phyloP scores from a whole-genome alignment of 2,797 vertebrate genomes.

The Phylloscopus collybita region DNA sequence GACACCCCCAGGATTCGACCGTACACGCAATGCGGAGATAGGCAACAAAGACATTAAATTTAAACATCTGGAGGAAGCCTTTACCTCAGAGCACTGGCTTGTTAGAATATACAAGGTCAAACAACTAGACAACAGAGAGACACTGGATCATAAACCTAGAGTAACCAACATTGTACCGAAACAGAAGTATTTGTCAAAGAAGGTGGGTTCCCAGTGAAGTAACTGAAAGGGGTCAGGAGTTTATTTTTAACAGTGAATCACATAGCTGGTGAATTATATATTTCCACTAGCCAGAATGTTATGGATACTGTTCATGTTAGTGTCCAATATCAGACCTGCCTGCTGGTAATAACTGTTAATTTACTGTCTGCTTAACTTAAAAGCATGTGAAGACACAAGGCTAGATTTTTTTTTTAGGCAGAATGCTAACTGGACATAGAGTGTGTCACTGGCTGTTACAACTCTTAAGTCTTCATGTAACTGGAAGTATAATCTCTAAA shows the following conservation, averaged over 20 bases:
- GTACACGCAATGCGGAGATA: conserved; percentile 97
- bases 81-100: conserved; percentile 99
- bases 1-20: conserved; percentile 97
- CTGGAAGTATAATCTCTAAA: conserved; percentile 63
- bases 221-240: not conserved
- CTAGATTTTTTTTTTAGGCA: conserved; percentile 60
- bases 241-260: conserved; percentile 44
- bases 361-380: conserved; percentile 59
- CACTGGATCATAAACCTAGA: conserved; percentile 92
- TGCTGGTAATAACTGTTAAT: conserved; percentile 56
- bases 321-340: conserved; percentile 51
- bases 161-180: conserved; percentile 88
- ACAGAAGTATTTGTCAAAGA: conserved; percentile 99
- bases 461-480: conserved; percentile 64
- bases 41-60: conserved; percentile 99
- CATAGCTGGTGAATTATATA: conserved; percentile 40
- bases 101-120: conserved; percentile 99
- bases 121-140: conserved; percentile 94
- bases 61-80: conserved; percentile 98
- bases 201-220: conserved; percentile 82
- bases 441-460: conserved; percentile 60
- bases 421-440: conserved; percentile 56
- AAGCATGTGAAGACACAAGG: conserved; percentile 72
- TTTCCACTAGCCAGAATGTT: conserved; percentile 55
- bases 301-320: conserved; percentile 43